These are phyloP conservation scores for Camponotus floridanus DNA, from an alignment of 1,140 invertebrate species.

Conservation along the genomic window DNA sequence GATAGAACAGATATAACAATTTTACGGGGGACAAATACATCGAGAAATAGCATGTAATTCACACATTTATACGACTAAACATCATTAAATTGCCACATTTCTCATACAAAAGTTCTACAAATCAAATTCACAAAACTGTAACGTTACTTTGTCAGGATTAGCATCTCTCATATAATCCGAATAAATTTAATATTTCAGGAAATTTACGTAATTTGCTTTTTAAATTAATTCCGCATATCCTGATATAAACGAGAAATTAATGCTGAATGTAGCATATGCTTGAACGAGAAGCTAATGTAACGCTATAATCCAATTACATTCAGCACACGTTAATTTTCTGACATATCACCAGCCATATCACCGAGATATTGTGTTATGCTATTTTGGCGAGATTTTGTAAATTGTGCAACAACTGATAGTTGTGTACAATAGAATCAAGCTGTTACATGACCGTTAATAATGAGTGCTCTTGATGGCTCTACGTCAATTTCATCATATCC, in stretches of 20 bases:
- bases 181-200: background rate
- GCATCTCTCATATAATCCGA: background rate
- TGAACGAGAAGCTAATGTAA: background rate
- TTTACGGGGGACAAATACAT: background rate
- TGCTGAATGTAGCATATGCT: background rate
- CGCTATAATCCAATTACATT: constrained; percentile 1
- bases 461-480: constrained; percentile 54
- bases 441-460: constrained; percentile 39
- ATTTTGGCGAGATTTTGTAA: constrained; percentile 40
- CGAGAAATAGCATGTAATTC: too few relatives aligned
- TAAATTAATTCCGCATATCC: constrained; percentile 29
- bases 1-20: background rate
- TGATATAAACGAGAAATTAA: constrained; percentile 20
- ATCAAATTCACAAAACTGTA: background rate
- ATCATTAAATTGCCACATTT: background rate
- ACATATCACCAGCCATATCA: background rate
- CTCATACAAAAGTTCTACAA: background rate
- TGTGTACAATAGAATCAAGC: constrained; percentile 29
- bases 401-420: constrained; percentile 16
- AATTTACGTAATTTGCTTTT: background rate
- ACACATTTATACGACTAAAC: background rate
- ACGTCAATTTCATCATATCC: constrained; percentile 67
- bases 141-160: constrained; percentile 10
- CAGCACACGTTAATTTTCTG: background rate
- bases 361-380: background rate